Percentiles rank a stretch among this genome's conserved stretches.
Conservation (phyloP, 2,888 invertebrate genomes). For the Craniophora ligustri region DNA sequence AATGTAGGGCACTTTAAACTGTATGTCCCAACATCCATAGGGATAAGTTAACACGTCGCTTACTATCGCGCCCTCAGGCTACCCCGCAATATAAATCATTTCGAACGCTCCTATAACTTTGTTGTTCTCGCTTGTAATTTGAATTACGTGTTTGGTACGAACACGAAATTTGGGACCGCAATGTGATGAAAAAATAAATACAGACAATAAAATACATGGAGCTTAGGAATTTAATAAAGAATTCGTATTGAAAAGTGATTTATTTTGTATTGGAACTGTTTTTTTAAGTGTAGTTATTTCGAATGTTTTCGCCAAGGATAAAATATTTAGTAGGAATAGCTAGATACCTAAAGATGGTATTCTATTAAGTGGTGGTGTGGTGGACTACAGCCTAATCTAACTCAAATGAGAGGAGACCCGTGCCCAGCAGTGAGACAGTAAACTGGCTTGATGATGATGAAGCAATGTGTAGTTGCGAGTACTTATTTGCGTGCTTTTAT, state of each 20-base stretch:
- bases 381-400: too few species aligned
- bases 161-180: conserved; percentile 52
- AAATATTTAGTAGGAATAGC: too few species aligned
- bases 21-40: conserved; percentile 60
- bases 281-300: background rate
- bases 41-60: conserved; percentile 71
- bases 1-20: conserved; percentile 54
- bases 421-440: too few species aligned
- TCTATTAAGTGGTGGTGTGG: too few species aligned
- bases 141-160: conserved; percentile 70
- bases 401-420: too few species aligned
- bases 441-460: too few species aligned
- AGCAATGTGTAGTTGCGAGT: too few species aligned
- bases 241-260: conserved; percentile 15
- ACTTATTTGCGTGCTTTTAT: too few species aligned
- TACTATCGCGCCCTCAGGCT: conserved; percentile 71
- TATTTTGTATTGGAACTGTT: conserved; percentile 1
- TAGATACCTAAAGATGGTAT: too few species aligned
- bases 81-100: conserved; percentile 79
- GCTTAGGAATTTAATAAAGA: conserved; percentile 35
- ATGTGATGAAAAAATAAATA: conserved; percentile 27
- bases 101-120: conserved; percentile 72
- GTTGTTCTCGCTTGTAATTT: conserved; percentile 74
- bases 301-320: background rate
- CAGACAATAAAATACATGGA: conserved; percentile 38